Base-by-base conservation (phyloP, 2,113 vertebrate species). In the Xiphorhynchus elegans region DNA sequence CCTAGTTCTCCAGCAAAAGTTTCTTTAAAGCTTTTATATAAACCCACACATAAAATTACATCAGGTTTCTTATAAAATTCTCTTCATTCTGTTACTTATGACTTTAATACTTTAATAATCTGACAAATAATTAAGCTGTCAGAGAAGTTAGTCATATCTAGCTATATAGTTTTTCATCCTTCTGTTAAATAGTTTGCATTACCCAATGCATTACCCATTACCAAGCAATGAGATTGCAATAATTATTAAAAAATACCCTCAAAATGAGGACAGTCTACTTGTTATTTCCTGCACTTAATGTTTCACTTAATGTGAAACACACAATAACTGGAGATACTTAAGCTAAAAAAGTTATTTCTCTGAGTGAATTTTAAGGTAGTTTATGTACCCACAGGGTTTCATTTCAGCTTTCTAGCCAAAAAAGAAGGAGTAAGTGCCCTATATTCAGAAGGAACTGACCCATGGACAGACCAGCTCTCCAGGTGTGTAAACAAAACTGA, bases 401-500 rank as follows among this genome's bases (percentile, higher is more conserved):
- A 75, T 47, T 87, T 87, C 56, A 70, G 66, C 31, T 64, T 37
- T 92, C 29, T 20, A 82, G 20, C 10, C 58, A 42, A 62, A 63
- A 87, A 67, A 69, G 18, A 4, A 73, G 14, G 5, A 74, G 3
- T 35, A 64, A 75, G 19, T 24, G 46, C 37, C 42, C 40, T 63
- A 75, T 74, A 58, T 66, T 62, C 42, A 78, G 19, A 50, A 63
- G 39, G 14, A 75, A 49, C 24, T 72, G 70, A 93, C 47, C 82
- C 79, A 68, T 15, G 31, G n/a, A 70, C 31, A 78, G 44, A 39
- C 39, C 63, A 85, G 6, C n/a, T 72, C 70, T 68, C 53, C 92
- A 83, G 35, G 52, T 83, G 35, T 46, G 26, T 58, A 89, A 94
- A 95, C 78, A 93, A 92, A 77, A 85, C 18, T 25, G 90, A 90